Base-by-base conservation (phyloP, 64 coral and sea anemone genomes). In the Anthopleura sola region DNA sequence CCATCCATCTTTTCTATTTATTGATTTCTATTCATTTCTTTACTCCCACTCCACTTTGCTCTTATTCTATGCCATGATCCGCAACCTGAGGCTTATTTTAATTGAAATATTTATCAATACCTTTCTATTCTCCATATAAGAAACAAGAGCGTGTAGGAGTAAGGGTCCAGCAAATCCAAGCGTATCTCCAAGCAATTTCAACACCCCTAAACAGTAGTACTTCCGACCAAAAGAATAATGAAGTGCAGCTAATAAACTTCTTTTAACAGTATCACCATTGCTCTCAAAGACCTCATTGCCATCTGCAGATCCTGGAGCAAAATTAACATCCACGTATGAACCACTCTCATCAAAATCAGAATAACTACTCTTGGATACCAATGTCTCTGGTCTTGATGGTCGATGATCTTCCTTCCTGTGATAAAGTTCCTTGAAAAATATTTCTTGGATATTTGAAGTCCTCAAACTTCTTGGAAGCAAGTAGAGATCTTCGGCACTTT, bases 111-210 rank as follows among this genome's bases (percentile, higher is more conserved):
- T 62, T 62, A 62, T 4, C 9, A 77, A 84, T 90, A 95, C 97
- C 82, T 94, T 79, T 88, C 55, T 92, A 49, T 99, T 99, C 75
- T 99, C 97, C 93, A 99, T 99, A 77, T 88, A 99, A 8, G 93
- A 99, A 44, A 99, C 97, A 75, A 99, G 64, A 53, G 97, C 97
- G 92, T 99, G 97, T 21, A 99, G 58, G 44, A 99, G 83, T n/a
- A 99, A 83, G 16, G 97, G 97, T 14, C 97, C 97, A 92, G 93
- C 92, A 86, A 99, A 99, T 31, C 97, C 86, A 34, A 99, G 90
- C 29, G 78, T 85, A 82, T 99, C 97, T 58, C 97, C 92, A 77
- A 92, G 66, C 12, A 99, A 85, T 50, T 99, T 99, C 80, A 99
- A 55, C 48, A 99, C 60, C 31, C 97, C 93, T 85, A 99, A 47